A percentile compares a stretch with the other conserved stretches of the same genome.
phyloP scores from a whole-genome alignment of 2,113 vertebrate species.

The Ifrita kowaldi region DNA sequence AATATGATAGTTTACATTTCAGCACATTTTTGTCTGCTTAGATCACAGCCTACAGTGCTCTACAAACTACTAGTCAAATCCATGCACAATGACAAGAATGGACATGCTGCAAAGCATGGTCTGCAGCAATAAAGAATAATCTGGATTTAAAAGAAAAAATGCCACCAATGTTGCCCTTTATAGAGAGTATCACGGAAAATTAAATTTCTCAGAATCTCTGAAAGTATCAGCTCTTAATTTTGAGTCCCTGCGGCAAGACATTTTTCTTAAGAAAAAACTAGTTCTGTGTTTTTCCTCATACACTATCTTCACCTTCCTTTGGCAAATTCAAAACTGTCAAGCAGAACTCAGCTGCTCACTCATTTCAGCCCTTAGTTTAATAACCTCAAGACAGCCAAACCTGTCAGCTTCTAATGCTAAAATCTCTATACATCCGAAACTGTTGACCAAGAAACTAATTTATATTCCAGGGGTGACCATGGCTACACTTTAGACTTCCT shows the following conservation, averaged over 20 bases:
- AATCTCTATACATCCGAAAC: background rate
- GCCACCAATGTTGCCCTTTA: background rate
- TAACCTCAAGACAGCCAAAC: background rate
- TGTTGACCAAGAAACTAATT: background rate
- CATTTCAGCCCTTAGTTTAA: background rate
- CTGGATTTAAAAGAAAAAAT: background rate
- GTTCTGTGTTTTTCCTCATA: background rate
- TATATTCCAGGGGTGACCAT: background rate
- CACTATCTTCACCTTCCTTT: background rate
- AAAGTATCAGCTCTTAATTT: background rate
- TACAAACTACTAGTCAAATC: background rate
- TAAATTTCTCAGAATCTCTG: background rate
- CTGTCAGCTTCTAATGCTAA: background rate
- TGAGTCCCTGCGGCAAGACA: background rate
- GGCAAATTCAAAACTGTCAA: background rate
- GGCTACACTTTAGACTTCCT: background rate
- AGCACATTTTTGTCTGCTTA: conserved; percentile 18
- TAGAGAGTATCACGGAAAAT: background rate
- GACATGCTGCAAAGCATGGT: background rate
- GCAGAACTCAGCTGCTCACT: background rate
- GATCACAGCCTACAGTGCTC: background rate
- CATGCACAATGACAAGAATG: background rate
- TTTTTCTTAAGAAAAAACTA: background rate
- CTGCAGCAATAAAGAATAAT: background rate
- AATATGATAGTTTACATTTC: conserved; percentile 23